Evolutionary conservation across 2,797 vertebrate species (phyloP).

Genomic region (Hydrophis major): DNA sequence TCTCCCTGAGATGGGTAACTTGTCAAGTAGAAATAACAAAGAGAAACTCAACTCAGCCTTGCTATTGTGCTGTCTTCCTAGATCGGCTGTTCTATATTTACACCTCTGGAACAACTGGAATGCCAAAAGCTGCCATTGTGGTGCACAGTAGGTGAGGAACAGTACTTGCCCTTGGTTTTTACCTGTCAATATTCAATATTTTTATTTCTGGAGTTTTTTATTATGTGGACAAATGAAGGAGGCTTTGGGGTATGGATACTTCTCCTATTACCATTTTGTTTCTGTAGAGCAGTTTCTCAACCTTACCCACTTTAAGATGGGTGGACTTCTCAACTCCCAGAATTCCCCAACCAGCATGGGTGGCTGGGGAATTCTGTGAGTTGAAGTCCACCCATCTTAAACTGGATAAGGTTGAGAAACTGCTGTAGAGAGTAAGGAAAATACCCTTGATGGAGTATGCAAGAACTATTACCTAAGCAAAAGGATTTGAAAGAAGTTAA

Average conservation of each 20-base stretch:
- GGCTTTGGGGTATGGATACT: neutral
- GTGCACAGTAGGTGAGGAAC: slow-evolving; percentile 85
- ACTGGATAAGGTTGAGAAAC: no score
- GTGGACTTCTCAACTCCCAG: no score
- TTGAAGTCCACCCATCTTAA: no score
- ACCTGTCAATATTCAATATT: neutral
- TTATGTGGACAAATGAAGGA: neutral
- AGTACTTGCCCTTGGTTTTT: neutral
- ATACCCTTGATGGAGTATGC: neutral
- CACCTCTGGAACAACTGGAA: slow-evolving; percentile 88
- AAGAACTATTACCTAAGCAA: neutral
- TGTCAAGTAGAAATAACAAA: neutral
- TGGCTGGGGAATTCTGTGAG: no score
- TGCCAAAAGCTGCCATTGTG: slow-evolving; percentile 89
- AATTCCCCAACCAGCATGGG: no score
- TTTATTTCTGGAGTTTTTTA: neutral
- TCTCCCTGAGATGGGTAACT: neutral
- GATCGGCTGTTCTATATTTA: slow-evolving; percentile 91
- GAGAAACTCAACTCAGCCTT: neutral
- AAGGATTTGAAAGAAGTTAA: neutral
- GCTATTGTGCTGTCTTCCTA: slow-evolving; percentile 38
- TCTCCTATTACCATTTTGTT: neutral
- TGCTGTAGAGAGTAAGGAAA: neutral
- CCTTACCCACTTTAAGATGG: no score
- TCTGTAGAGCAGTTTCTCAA: neutral